A percentile compares a stretch with the other conserved stretches of the same genome.
Conservation (phyloP, 92 coral and sea anemone species). For the Paragorgia papillata region DNA sequence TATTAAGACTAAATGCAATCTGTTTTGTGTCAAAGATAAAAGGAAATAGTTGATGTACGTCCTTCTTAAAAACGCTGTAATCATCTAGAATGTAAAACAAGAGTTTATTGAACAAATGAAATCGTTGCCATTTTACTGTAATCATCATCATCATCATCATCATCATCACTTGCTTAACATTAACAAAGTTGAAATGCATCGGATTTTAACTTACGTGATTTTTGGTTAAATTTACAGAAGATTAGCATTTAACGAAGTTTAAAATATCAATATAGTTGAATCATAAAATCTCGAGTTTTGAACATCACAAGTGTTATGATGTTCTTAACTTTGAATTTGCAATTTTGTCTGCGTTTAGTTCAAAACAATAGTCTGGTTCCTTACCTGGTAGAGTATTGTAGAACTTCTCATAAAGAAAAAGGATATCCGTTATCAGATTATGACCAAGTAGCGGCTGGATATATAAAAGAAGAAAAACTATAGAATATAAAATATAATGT, state of each 20-base stretch:
- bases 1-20: constrained; percentile 73
- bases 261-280: too few relatives aligned
- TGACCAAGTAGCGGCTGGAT: constrained; percentile 93
- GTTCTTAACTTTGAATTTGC: too few relatives aligned
- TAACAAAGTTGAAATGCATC: too few relatives aligned
- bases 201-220: too few relatives aligned
- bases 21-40: constrained; percentile 81
- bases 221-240: too few relatives aligned
- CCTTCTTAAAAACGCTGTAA: constrained; percentile 70
- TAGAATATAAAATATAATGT: not conserved
- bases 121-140: not conserved
- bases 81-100: constrained; percentile 51
- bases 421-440: constrained; percentile 80
- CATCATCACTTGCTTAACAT: too few relatives aligned
- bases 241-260: too few relatives aligned
- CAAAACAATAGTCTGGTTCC: too few relatives aligned
- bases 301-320: too few relatives aligned
- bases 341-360: too few relatives aligned
- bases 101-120: not conserved
- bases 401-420: constrained; percentile 88
- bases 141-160: too few relatives aligned
- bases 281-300: too few relatives aligned
- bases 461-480: not conserved
- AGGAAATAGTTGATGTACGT: constrained; percentile 71
- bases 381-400: constrained; percentile 85